A percentile compares a stretch with the other conserved stretches of the same genome.
These are phyloP conservation scores for Ianthella basta DNA, from an alignment of 37 sponge, comb jelly and placozoan genomes.

Conservation along the genomic window DNA sequence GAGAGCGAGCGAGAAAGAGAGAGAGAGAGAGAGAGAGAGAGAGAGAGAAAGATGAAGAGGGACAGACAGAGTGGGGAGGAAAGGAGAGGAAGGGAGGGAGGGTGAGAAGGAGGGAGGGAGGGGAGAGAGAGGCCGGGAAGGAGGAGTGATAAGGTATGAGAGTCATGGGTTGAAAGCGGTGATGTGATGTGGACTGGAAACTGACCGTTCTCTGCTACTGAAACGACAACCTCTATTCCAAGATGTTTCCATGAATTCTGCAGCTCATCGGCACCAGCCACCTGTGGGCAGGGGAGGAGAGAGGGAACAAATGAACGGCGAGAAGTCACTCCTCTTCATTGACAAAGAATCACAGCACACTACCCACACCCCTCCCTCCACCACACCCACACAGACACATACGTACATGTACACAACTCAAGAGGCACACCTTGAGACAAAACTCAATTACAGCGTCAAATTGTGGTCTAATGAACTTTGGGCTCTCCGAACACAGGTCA, in stretches of 20 bases:
- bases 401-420: slow-evolving; percentile 8
- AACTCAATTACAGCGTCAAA: slow-evolving; percentile 70
- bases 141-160: background rate
- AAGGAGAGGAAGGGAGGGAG: too few relatives aligned
- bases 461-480: slow-evolving; percentile 84
- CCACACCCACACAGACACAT: too few relatives aligned
- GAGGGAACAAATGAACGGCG: too few relatives aligned
- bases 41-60: background rate
- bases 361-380: too few relatives aligned
- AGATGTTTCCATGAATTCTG: slow-evolving; percentile 90
- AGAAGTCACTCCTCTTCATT: too few relatives aligned
- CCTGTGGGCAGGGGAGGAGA: slow-evolving; percentile 32
- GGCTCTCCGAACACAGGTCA: slow-evolving; percentile 88
- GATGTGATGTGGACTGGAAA: background rate
- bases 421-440: slow-evolving; percentile 74
- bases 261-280: slow-evolving; percentile 50
- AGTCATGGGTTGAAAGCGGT: too few relatives aligned
- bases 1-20: too few relatives aligned
- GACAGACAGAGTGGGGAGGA: background rate
- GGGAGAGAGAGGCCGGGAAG: background rate
- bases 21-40: too few relatives aligned
- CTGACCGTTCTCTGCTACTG: slow-evolving; percentile 88
- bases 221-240: slow-evolving; percentile 86
- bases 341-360: too few relatives aligned
- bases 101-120: background rate